These are phyloP conservation scores for Nyleta sp. DNA, from an alignment of 2,888 invertebrate genomes.

Conservation along the genomic window DNA sequence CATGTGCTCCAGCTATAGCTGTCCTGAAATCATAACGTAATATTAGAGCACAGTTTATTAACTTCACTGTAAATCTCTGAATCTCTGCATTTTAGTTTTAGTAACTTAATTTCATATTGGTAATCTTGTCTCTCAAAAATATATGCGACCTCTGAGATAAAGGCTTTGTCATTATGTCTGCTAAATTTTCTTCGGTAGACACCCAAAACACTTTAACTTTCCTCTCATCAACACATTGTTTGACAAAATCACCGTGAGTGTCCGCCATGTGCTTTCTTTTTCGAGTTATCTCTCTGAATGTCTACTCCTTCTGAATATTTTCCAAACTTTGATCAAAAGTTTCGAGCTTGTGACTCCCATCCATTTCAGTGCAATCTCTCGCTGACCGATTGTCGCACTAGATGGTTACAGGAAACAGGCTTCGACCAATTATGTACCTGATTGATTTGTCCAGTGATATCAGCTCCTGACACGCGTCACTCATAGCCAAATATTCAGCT, in stretches of 20 bases:
- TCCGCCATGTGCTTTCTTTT: conserved; percentile 1
- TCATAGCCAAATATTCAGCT: conserved; percentile 21
- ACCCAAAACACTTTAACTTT: conserved; percentile 65
- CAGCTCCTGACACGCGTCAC: too few relatives aligned
- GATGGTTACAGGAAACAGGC: too few relatives aligned
- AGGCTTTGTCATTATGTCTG: conserved; percentile 52
- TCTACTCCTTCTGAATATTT: conserved; percentile 42
- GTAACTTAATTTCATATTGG: conserved; percentile 14
- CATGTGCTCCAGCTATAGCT: conserved; percentile 2
- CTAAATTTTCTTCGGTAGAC: conserved; percentile 55
- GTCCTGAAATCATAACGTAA: conserved; percentile 21
- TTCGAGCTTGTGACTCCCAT: conserved; percentile 64
- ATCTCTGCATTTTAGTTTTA: conserved; percentile 22
- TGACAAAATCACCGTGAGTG: conserved; percentile 53
- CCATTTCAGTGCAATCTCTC: conserved; percentile 46
- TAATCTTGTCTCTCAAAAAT: conserved; percentile 26
- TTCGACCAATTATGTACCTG: too few relatives aligned
- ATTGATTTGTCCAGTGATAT: too few relatives aligned
- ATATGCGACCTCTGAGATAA: conserved; percentile 30
- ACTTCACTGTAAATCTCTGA: conserved; percentile 62
- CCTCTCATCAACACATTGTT: too few relatives aligned
- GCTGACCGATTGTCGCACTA: neutral
- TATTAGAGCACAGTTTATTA: conserved; percentile 17
- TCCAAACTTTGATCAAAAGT: conserved; percentile 42
- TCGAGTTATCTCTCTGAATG: too few relatives aligned